Evolutionary conservation across 2,888 invertebrate species (phyloP), one percentile per base, ranked within the genome.

Genomic region (Drosophila ustulata): DNA sequence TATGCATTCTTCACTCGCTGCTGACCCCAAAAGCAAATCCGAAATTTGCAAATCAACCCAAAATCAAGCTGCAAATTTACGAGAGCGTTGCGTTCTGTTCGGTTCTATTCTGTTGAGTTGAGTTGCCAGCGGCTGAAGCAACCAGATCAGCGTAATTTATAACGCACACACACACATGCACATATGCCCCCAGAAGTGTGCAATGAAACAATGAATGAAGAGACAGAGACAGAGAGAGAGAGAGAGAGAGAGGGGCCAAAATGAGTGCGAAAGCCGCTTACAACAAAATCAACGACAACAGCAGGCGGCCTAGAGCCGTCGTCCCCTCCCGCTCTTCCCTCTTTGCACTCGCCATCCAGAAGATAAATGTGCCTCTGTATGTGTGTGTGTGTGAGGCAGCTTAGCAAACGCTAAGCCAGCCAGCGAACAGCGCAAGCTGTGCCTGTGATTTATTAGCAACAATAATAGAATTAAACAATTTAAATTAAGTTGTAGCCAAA

Each of bases 381-480:
- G 41, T 66, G 30, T 61, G 65, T 72, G 66, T 62, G 63, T 65
- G 49, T 51, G 39, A 67, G 70, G 61, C 69, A 82, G 83, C 83
- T 84, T 88, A 88, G 83, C 78, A 84, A 84, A 83, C 85, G 86
- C 88, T 83, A 83, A 83, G 83, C 83, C 86, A 85, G 83, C 63
- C 62, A 83, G 78, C 87, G 75, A 78, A 66, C 82, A 80, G 65
- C 86, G 72, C 84, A 85, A 87, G 85, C 88, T 86, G 85, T 89
- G 89, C 71, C 82, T 78, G 83, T 90, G 90, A 90, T 91, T 90
- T 90, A 90, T 90, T 86, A 86, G 86, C 89, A 86, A 89, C 86
- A 89, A 89, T 88, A 86, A 86, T 90, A 90, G 90, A 90, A 91
- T 91, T 90, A 91, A 90, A 88, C 89, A 89, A 90, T 90, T 91